Base-by-base conservation (phyloP, 2,797 vertebrate species). In the Propithecus deckenii region DNA sequence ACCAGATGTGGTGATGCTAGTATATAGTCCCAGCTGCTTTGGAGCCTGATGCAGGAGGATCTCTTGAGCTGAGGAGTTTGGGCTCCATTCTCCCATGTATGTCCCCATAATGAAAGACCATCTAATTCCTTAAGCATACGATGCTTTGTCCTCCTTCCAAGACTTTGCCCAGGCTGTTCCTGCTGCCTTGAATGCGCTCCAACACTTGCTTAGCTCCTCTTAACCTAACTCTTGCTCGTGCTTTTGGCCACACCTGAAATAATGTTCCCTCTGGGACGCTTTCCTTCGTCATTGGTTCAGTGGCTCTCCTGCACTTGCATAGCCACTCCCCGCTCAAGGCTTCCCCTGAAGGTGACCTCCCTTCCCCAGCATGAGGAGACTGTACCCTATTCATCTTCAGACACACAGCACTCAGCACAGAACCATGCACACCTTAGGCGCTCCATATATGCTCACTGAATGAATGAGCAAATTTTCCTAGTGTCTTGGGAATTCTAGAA, bases 241-340 rank as follows among this genome's bases (percentile, higher is more conserved):
- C 23, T 75, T 43, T 90, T 20, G 30, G 65, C 91, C 12, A 55
- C 18, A 43, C 22, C 9, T 48, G 41, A 91, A 93, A 61, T 14
- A 15, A 35, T 67, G 30, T 35, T 74, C 81, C 63, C 28, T 94
- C n/a, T 7, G 7, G 25, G 18, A 38, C 55, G 3, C 2, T 46
- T 23, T 90, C 18, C 61, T 80, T 11, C 30, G 18, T 84, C 38
- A 7, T 17, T 46, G 35, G 30, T 23, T 90, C 83, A 18, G 7
- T 25, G 35, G 0, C 23, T 35, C 18, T 86, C 35, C 22, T 61
- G 32, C 35, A 72, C 13, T 22, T 50, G 17, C 28, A 48, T 50
- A n/a, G 4, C 20, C 7, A 14, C 1, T 2, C 23, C 7, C 2
- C 0, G 3, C 38, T 20, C 7, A 22, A 35, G 23, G 5, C 28